Evolutionary conservation across 1,140 invertebrate species (phyloP).

Genomic region (Anoplolepis gracilipes): DNA sequence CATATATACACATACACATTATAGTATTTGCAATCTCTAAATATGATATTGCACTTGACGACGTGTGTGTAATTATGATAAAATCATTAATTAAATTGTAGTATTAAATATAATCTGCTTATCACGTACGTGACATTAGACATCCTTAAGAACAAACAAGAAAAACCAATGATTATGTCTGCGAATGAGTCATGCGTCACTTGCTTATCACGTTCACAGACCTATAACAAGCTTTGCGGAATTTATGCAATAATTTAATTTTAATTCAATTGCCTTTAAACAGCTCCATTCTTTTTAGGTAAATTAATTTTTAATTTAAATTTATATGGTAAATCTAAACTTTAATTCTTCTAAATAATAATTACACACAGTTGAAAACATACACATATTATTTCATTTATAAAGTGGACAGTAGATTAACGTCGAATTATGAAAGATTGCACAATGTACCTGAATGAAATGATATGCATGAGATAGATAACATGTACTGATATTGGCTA

Average conservation of each 20-base stretch:
- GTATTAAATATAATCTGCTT: constrained; percentile 39
- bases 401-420: not conserved
- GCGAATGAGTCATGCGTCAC: not conserved
- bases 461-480: not conserved
- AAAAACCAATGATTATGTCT: not conserved
- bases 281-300: not conserved
- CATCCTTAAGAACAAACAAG: constrained; percentile 9
- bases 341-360: not conserved
- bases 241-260: not conserved
- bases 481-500: not conserved
- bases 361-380: not conserved
- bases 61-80: constrained; percentile 10
- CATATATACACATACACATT: too few species aligned
- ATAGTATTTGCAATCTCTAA: not conserved
- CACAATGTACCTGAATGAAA: not conserved
- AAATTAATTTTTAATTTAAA: not conserved
- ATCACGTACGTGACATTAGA: constrained; percentile 9
- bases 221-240: not conserved
- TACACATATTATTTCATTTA: not conserved
- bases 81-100: not conserved
- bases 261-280: not conserved
- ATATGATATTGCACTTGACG: not conserved
- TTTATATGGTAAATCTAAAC: not conserved
- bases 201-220: not conserved
- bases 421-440: not conserved